Evolutionary conservation across 2,888 invertebrate species (phyloP).

Genomic region (Ophion ellenae): DNA sequence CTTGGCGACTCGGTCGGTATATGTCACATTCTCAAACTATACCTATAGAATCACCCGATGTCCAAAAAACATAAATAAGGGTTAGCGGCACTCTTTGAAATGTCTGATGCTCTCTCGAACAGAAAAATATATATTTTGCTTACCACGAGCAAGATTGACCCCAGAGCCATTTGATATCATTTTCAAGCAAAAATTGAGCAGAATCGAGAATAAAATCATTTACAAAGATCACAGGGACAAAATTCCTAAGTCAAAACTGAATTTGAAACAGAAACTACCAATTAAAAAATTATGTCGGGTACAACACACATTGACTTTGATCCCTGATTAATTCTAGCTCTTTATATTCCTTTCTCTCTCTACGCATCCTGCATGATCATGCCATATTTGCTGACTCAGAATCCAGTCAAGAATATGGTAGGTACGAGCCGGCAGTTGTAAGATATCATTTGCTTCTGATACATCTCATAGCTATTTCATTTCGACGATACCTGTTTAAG

Average conservation of each 20-base stretch:
- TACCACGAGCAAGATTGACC: too few relatives aligned
- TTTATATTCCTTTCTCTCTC: slow-evolving; percentile 8
- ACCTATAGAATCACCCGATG: too few relatives aligned
- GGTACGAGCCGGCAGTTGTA: not conserved
- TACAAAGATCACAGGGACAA: too few relatives aligned
- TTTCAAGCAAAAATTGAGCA: too few relatives aligned
- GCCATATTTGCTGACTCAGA: slow-evolving; percentile 55
- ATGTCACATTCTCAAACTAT: too few relatives aligned
- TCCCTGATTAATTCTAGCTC: slow-evolving; percentile 51
- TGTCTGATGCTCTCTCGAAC: too few relatives aligned
- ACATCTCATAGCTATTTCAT: not conserved
- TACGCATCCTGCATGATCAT: not conserved
- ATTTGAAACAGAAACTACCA: not conserved
- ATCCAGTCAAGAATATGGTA: slow-evolving; percentile 34
- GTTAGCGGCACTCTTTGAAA: too few relatives aligned
- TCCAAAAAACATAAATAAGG: too few relatives aligned
- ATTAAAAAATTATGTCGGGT: not conserved
- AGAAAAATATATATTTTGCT: too few relatives aligned
- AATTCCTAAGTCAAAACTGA: not conserved
- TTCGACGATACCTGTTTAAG: not conserved
- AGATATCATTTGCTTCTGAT: not conserved
- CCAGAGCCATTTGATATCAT: too few relatives aligned
- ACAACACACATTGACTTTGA: slow-evolving; percentile 54
- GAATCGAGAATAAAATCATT: too few relatives aligned
- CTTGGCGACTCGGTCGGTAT: too few relatives aligned